Percentiles rank a stretch among this genome's conserved stretches.
Conservation (phyloP, 2,113 vertebrate genomes). For the Naja naja region DNA sequence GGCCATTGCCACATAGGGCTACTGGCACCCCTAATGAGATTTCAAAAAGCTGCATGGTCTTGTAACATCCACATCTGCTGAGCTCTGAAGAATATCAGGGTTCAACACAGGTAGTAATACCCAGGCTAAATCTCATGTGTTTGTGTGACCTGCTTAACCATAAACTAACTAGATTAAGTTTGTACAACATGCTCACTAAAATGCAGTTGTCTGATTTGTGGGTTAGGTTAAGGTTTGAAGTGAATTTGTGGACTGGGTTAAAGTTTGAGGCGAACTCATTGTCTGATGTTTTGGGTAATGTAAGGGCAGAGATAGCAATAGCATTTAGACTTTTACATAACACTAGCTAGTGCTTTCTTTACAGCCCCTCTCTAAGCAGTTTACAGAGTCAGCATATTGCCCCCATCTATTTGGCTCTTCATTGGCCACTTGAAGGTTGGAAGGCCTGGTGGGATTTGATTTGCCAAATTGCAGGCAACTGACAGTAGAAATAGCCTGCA, state of each 20-base stretch:
- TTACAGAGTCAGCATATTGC: too few species aligned
- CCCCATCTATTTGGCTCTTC: too few species aligned
- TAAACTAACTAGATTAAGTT: not conserved
- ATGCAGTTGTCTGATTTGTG: not conserved
- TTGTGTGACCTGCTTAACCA: not conserved
- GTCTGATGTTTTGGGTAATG: not conserved
- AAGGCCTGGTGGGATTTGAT: too few species aligned
- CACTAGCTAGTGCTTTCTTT: too few species aligned
- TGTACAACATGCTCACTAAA: not conserved
- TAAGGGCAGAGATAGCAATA: not conserved
- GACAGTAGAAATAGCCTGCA: too few species aligned
- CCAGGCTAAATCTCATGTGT: not conserved
- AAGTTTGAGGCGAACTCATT: too few species aligned
- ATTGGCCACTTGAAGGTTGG: too few species aligned
- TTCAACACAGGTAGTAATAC: not conserved
- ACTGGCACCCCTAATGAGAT: not conserved
- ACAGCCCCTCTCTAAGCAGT: too few species aligned
- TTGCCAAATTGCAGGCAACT: too few species aligned
- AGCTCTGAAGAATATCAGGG: not conserved
- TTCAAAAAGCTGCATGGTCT: not conserved
- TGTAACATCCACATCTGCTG: not conserved
- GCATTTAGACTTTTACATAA: too few species aligned
- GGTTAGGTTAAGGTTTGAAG: not conserved
- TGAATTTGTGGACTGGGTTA: too few species aligned
- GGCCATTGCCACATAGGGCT: not conserved